Conservation (phyloP, 2,113 vertebrate species). For the Cyprinodon tularosa region DNA sequence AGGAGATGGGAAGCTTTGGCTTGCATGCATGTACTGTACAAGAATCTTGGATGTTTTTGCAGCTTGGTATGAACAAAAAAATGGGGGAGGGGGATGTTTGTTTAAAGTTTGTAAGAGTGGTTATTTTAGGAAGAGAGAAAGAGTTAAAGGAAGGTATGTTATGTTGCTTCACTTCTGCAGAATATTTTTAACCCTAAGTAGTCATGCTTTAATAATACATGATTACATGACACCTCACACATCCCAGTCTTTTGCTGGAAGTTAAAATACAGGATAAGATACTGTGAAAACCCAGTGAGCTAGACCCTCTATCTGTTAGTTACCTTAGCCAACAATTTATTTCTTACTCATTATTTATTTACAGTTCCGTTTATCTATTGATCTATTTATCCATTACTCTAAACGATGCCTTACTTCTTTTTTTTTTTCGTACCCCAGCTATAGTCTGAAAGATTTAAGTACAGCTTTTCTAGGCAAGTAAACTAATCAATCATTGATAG, state of each 20-base stretch:
- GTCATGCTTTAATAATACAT: constrained; percentile 70
- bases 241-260: constrained; percentile 63
- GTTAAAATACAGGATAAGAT: constrained; percentile 31
- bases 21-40: constrained; percentile 21
- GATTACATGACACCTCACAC: constrained; percentile 71
- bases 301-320: constrained; percentile 28
- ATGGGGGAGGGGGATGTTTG: background rate
- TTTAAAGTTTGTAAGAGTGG: constrained; percentile 23
- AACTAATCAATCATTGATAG: constrained; percentile 24
- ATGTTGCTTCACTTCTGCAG: constrained; percentile 49
- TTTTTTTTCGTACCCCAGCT: constrained; percentile 22
- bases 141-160: constrained; percentile 31
- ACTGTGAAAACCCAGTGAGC: constrained; percentile 14
- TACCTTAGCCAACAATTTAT: constrained; percentile 47
- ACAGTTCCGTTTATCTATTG: constrained; percentile 24
- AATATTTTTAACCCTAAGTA: constrained; percentile 75
- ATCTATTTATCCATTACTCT: constrained; percentile 7
- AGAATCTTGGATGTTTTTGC: constrained; percentile 10
- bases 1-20: constrained; percentile 46
- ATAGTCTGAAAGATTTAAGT: background rate
- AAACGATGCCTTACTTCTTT: constrained; percentile 15
- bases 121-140: constrained; percentile 27
- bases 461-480: background rate
- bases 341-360: constrained; percentile 50
- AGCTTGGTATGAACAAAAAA: background rate